Evolutionary conservation across 2,797 vertebrate species (phyloP), one percentile per base, ranked within the genome.

Genomic region (Rhodeus uyekii): DNA sequence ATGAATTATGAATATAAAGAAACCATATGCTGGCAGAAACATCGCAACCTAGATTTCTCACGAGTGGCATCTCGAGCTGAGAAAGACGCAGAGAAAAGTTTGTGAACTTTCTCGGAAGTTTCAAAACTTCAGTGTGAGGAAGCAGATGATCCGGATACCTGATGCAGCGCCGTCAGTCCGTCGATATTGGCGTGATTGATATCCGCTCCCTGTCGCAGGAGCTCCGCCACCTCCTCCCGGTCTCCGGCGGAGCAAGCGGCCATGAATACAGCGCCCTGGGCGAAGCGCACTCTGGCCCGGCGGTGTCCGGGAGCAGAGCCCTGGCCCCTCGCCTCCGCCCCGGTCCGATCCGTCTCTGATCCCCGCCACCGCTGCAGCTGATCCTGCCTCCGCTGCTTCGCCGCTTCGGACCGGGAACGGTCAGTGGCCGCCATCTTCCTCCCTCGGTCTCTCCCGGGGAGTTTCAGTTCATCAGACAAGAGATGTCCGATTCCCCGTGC

Each of bases 121-220:
- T 44, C 27, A 3, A 22, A 38, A 29, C 63, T 32, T 36, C 1
- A 13, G 71, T 16, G 72, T 44, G 32, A 68, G 55, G 5, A 6
- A 39, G 13, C 29, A 38, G 1, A 27, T 0, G 36, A 22, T 46
- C 44, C 75, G n/a, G 71, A 46, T 86, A 96, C 95, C 94, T 96
- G 95, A 55, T 96, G 95, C 42, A 96, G 93, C 48, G 95, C 95
- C 73, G 95, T 96, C 91, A 96, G 91, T 2, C 95, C 95, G 90
- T 96, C 95, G 84, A 96, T 89, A 83, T 96, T 96, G 76, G 95
- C 95, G 89, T 95, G 93, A 91, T 96, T 96, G 91, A 96, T 95
- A 86, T 95, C 94, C 55, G 95, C 95, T 91, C 95, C 95, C 89
- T 95, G 94, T 12, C 92, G 89, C 83, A 96, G 92, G 69, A 96